A percentile compares a stretch with the other conserved stretches of the same genome.
Evolutionary conservation across 2,888 invertebrate species (phyloP).

Genomic region (Hyalella azteca): DNA sequence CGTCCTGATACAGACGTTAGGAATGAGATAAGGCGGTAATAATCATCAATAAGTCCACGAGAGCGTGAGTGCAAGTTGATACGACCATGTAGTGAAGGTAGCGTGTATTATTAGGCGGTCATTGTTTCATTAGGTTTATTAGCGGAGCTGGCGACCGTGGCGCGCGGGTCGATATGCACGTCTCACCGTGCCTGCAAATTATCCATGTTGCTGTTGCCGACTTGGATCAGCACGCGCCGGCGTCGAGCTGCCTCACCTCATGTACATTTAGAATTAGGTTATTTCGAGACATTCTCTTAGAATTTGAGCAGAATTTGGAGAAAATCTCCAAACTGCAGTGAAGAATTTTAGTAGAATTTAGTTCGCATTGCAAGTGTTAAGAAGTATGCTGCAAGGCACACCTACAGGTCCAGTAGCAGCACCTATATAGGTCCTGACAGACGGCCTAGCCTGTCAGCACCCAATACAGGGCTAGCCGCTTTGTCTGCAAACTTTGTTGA

Average conservation of each 20-base stretch:
- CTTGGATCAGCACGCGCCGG: too few species aligned
- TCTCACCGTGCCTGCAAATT: not conserved
- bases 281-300: too few species aligned
- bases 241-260: too few species aligned
- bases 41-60: not conserved
- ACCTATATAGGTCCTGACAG: too few species aligned
- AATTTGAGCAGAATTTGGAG: too few species aligned
- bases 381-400: too few species aligned
- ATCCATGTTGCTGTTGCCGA: not conserved
- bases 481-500: conserved; percentile 4
- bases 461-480: not conserved
- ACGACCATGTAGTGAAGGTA: not conserved
- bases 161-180: conserved; percentile 8
- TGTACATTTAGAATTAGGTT: too few species aligned
- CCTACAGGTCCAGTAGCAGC: too few species aligned
- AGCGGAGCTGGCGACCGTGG: conserved; percentile 14
- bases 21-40: not conserved
- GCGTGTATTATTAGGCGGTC: conserved; percentile 27
- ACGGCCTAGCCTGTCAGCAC: conserved; percentile 4
- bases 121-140: conserved; percentile 36
- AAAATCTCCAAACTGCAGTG: too few species aligned
- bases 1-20: not conserved
- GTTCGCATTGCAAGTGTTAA: too few species aligned
- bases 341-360: too few species aligned
- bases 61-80: not conserved